A percentile compares a stretch with the other conserved stretches of the same genome.
Conservation (phyloP, 2,113 vertebrate genomes). For the Xenotilapia flavipinnis region DNA sequence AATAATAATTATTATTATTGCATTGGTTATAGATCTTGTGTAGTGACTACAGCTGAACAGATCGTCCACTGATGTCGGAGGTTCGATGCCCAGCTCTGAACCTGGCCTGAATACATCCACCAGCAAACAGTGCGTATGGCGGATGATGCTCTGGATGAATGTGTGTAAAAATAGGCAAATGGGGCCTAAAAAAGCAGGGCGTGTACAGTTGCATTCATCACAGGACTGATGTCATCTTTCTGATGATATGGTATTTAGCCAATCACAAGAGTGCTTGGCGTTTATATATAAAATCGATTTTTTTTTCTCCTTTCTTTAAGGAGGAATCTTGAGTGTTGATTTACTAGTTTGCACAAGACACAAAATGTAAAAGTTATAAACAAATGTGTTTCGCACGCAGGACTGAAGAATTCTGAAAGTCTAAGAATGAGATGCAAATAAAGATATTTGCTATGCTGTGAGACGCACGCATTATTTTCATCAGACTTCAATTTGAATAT, state of each 20-base stretch:
- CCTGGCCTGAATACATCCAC: neutral
- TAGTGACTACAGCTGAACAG: neutral
- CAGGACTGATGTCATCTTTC: neutral
- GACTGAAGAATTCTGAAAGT: neutral
- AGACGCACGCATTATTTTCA: neutral
- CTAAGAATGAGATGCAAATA: neutral
- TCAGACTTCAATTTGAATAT: constrained; percentile 21
- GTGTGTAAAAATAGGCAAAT: neutral
- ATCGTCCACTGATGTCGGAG: neutral
- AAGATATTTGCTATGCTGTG: neutral
- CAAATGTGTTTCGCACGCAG: neutral
- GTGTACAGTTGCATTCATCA: neutral
- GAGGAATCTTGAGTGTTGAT: neutral
- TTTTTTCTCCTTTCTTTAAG: neutral
- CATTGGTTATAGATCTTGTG: neutral
- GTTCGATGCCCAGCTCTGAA: neutral
- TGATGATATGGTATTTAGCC: neutral
- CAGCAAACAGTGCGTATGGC: neutral
- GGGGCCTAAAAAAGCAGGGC: neutral
- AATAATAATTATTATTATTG: neutral
- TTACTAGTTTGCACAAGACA: neutral
- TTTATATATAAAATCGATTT: neutral
- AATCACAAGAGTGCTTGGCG: neutral
- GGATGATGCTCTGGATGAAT: neutral
- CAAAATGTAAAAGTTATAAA: neutral